Conservation (phyloP, 1,140 invertebrate genomes). For the Ips nitidus region DNA sequence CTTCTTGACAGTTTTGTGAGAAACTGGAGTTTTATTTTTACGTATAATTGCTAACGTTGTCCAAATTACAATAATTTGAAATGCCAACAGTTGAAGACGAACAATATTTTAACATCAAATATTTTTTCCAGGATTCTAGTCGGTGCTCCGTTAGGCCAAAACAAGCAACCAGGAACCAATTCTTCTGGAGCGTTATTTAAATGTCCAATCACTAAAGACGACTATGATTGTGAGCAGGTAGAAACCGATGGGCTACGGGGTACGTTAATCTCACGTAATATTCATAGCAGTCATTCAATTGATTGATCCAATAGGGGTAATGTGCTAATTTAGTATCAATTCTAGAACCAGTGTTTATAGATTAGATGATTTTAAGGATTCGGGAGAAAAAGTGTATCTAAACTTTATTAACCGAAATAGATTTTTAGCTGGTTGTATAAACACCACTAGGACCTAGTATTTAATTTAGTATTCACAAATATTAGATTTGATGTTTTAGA, state of each 20-base stretch:
- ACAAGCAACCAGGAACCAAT: constrained; percentile 79
- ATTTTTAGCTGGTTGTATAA: no score
- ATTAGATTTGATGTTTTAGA: no score
- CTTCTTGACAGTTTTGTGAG: no score
- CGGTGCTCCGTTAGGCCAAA: constrained; percentile 86
- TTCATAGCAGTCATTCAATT: background rate
- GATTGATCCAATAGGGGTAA: constrained; percentile 5
- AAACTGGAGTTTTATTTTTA: no score
- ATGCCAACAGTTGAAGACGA: no score
- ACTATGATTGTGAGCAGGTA: constrained; percentile 77
- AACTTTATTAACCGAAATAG: no score
- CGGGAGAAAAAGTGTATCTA: no score
- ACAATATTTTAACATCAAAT: no score
- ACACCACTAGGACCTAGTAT: no score
- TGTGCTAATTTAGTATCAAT: background rate
- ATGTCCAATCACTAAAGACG: constrained; percentile 71
- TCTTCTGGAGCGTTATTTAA: constrained; percentile 85
- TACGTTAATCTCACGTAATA: constrained; percentile 54
- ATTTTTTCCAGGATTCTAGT: constrained; percentile 78
- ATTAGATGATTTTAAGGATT: background rate
- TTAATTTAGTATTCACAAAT: no score
- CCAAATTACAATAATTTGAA: no score
- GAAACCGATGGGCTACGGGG: constrained; percentile 82
- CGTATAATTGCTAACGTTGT: no score
- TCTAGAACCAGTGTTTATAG: background rate